phyloP scores from a whole-genome alignment of 2,888 invertebrate species.

The Koerneria pararmatus region DNA sequence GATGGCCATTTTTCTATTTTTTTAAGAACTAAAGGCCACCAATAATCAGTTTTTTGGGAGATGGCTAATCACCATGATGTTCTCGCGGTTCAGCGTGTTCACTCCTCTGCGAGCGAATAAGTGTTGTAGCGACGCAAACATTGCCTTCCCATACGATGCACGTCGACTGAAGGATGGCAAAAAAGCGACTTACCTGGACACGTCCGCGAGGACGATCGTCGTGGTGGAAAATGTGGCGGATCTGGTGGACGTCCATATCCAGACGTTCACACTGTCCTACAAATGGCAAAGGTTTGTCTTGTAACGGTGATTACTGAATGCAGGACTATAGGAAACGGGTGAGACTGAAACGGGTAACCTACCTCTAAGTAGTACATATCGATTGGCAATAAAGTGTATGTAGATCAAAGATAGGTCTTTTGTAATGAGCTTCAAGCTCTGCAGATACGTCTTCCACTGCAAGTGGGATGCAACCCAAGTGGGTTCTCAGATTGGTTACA shows the following conservation, averaged over 20 bases:
- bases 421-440: too few species aligned
- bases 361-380: too few species aligned
- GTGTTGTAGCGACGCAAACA: slow-evolving; percentile 69
- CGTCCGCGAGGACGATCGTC: slow-evolving; percentile 84
- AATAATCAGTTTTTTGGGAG: too few species aligned
- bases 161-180: slow-evolving; percentile 73
- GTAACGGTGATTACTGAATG: neutral
- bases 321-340: neutral
- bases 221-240: slow-evolving; percentile 76
- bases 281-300: slow-evolving; percentile 9
- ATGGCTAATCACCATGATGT: neutral
- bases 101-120: neutral
- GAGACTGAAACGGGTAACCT: too few species aligned
- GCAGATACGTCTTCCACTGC: too few species aligned
- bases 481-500: too few species aligned
- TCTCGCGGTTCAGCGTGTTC: too few species aligned
- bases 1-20: too few species aligned
- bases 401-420: too few species aligned
- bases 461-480: too few species aligned
- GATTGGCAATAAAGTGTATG: too few species aligned
- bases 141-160: slow-evolving; percentile 78
- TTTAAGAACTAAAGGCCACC: too few species aligned
- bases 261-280: slow-evolving; percentile 70
- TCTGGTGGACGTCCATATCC: slow-evolving; percentile 91
- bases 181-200: slow-evolving; percentile 90